These are phyloP conservation scores for Gymnothorax javanicus DNA, from an alignment of 2,797 vertebrate species.

Conservation along the genomic window DNA sequence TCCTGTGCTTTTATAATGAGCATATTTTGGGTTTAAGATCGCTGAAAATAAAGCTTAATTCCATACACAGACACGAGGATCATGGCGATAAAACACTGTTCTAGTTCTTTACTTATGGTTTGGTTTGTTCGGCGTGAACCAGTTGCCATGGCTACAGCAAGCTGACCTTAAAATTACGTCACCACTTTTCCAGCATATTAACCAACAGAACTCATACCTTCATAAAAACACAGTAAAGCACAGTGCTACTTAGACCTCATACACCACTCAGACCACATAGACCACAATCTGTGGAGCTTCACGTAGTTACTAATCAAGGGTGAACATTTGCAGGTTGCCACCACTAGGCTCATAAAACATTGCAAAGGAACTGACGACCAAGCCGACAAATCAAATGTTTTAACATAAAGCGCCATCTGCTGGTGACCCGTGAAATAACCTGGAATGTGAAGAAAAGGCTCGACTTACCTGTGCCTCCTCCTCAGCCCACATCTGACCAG, in stretches of 20 bases:
- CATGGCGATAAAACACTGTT: no score
- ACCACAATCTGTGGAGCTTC: neutral
- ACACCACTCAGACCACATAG: neutral
- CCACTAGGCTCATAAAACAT: neutral
- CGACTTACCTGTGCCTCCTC: constrained; percentile 91
- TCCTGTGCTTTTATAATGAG: no score
- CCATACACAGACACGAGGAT: no score
- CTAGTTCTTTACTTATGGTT: no score
- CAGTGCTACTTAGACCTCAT: neutral
- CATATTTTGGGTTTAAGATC: no score
- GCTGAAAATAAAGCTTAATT: no score
- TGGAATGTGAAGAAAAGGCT: constrained; percentile 19
- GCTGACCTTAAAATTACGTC: no score
- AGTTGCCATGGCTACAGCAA: no score
- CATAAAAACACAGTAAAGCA: neutral
- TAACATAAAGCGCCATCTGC: constrained; percentile 26
- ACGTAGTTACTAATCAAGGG: neutral
- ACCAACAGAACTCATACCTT: neutral
- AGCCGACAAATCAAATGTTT: neutral
- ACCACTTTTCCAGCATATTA: neutral
- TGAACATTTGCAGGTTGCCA: neutral
- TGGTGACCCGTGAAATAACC: constrained; percentile 5
- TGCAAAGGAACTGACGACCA: neutral
- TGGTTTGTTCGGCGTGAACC: no score
- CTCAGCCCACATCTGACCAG: constrained; percentile 93